Evolutionary conservation across 1,140 invertebrate species (phyloP).

Genomic region (Gonatopus flavifemur): DNA sequence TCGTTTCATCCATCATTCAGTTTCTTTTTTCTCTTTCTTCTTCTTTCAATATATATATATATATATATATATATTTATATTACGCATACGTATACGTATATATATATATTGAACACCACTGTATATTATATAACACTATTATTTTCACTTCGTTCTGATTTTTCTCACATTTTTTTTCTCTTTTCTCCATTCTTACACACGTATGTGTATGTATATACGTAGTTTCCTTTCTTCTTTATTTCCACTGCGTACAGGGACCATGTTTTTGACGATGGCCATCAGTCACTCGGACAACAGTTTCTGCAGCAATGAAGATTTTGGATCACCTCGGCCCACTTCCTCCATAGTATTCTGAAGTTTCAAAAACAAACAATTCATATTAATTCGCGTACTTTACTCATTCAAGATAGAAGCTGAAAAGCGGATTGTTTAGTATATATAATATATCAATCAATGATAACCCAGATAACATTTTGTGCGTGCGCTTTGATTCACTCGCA

Average conservation of each 20-base stretch:
- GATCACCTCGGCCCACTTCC: conserved; percentile 69
- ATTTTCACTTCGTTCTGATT: background rate
- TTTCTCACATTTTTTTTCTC: background rate
- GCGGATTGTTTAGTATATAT: too few relatives aligned
- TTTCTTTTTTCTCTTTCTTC: background rate
- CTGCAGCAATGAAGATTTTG: conserved; percentile 73
- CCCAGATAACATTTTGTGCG: too few relatives aligned
- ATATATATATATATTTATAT: conserved; percentile 36
- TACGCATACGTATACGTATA: conserved; percentile 28
- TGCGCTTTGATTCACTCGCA: too few relatives aligned
- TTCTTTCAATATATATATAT: too few relatives aligned
- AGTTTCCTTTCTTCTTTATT: conserved; percentile 47
- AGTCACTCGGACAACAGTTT: conserved; percentile 77
- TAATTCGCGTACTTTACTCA: too few relatives aligned
- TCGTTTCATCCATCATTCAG: conserved; percentile 1
- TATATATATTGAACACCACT: too few relatives aligned
- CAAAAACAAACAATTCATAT: background rate
- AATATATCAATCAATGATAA: too few relatives aligned
- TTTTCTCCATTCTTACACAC: conserved; percentile 29
- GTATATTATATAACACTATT: background rate
- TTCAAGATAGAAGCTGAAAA: too few relatives aligned
- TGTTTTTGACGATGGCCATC: conserved; percentile 46
- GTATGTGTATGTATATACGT: conserved; percentile 46
- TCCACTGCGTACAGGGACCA: conserved; percentile 38
- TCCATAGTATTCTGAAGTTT: conserved; percentile 71